Evolutionary conservation across 2,797 vertebrate genomes (phyloP).

Genomic region (Chiropotes sagulatus): DNA sequence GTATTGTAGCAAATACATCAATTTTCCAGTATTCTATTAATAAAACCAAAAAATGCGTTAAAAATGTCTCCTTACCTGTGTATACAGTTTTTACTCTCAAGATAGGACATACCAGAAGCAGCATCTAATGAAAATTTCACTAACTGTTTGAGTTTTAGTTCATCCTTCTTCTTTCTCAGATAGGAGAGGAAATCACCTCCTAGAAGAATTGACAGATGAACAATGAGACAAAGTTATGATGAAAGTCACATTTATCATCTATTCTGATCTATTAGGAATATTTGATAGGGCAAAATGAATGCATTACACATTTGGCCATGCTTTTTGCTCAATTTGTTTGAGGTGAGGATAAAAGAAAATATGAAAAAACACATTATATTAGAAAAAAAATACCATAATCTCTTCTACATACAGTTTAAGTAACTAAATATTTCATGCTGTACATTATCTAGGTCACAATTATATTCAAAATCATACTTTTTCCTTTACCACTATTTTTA

Average conservation of each 20-base stretch:
- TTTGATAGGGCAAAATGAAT: not conserved
- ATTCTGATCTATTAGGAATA: not conserved
- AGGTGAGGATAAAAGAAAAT: slow-evolving; percentile 38
- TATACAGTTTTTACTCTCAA: slow-evolving; percentile 97
- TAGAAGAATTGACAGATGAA: slow-evolving; percentile 81
- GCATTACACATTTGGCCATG: not conserved
- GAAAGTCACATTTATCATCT: slow-evolving; percentile 15
- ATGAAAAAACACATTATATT: not conserved
- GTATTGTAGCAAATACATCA: not conserved
- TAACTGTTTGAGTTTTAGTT: slow-evolving; percentile 95
- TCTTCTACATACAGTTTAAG: not conserved
- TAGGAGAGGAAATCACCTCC: slow-evolving; percentile 98
- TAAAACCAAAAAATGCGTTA: not conserved
- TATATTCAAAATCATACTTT: not conserved
- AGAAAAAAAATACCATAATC: not conserved
- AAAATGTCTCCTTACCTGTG: slow-evolving; percentile 89
- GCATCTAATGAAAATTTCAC: slow-evolving; percentile 95
- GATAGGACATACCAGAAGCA: slow-evolving; percentile 95
- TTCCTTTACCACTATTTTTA: not conserved
- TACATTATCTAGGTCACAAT: not conserved
- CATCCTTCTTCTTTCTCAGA: slow-evolving; percentile 97
- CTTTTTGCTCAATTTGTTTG: not conserved
- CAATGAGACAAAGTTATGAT: slow-evolving; percentile 64
- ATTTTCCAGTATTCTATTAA: not conserved
- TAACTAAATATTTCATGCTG: not conserved